Conservation (phyloP, 2,797 vertebrate species). For the Characodon lateralis region DNA sequence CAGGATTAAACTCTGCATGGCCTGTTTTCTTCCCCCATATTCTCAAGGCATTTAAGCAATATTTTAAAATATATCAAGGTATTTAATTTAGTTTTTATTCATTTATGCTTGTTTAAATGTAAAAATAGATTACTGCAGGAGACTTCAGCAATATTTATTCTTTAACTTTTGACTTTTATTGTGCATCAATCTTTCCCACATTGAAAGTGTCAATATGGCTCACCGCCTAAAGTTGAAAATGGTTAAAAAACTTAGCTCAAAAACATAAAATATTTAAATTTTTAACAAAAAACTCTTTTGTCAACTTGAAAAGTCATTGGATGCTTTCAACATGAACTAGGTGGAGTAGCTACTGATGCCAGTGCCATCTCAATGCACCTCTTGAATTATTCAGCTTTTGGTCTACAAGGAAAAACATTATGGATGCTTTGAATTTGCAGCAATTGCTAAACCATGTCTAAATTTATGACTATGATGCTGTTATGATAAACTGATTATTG, state of each 20-base stretch:
- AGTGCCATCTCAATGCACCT: too few species aligned
- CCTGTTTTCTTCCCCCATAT: slow-evolving; percentile 2
- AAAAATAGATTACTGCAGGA: neutral
- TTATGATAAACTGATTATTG: neutral
- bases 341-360: too few species aligned
- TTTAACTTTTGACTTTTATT: neutral
- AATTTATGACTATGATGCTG: neutral
- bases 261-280: neutral
- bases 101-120: neutral
- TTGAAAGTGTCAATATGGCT: neutral
- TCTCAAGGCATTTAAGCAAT: neutral
- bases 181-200: neutral
- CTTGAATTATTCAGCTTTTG: neutral
- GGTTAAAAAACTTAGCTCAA: neutral
- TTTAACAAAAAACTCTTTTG: neutral
- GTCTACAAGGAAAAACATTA: neutral
- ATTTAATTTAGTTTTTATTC: neutral
- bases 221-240: neutral
- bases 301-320: neutral
- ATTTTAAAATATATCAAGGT: slow-evolving; percentile 1
- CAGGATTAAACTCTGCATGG: slow-evolving; percentile 23
- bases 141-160: neutral
- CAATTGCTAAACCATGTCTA: neutral
- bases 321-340: neutral
- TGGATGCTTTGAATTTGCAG: neutral